These are phyloP conservation scores for Ophiodon elongatus DNA, from an alignment of 2,113 vertebrate species.

Conservation along the genomic window DNA sequence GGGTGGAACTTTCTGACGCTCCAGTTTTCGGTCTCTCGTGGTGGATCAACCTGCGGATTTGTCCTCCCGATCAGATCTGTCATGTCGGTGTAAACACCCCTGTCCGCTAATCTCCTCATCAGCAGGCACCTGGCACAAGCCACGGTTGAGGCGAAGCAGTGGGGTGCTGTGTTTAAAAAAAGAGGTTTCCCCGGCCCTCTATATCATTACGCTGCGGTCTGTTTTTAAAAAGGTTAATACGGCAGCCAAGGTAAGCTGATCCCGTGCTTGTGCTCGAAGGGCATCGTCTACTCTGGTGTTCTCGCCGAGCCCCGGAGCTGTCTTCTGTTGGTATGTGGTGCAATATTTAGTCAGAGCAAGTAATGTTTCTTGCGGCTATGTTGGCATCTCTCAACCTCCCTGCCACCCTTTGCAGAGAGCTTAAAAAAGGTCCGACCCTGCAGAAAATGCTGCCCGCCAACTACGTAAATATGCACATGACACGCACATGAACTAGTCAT, in stretches of 20 bases:
- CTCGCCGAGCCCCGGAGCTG: conserved; percentile 37
- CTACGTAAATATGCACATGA: background rate
- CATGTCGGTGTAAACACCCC: conserved; percentile 52
- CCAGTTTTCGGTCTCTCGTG: background rate
- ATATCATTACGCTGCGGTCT: conserved; percentile 52
- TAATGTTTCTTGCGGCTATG: conserved; percentile 48
- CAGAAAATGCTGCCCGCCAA: background rate
- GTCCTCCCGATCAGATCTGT: conserved; percentile 43
- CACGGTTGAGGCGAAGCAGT: conserved; percentile 42
- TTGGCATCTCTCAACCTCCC: conserved; percentile 34
- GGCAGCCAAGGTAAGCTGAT: conserved; percentile 71
- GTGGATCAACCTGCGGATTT: conserved; percentile 2
- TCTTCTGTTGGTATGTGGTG: conserved; percentile 62
- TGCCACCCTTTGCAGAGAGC: conserved; percentile 11
- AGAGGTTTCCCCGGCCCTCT: background rate
- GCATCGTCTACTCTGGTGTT: conserved; percentile 48
- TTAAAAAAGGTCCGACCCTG: conserved; percentile 21
- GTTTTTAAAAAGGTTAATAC: conserved; percentile 69
- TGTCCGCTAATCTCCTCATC: conserved; percentile 26
- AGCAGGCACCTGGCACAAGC: conserved; percentile 24
- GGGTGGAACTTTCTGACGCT: conserved; percentile 1
- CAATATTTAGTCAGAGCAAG: conserved; percentile 58
- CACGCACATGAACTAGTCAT: conserved; percentile 12
- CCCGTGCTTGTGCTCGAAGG: conserved; percentile 56
- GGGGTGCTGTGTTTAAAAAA: conserved; percentile 21